Conservation (phyloP, 2,888 invertebrate genomes). For the Automeris io region DNA sequence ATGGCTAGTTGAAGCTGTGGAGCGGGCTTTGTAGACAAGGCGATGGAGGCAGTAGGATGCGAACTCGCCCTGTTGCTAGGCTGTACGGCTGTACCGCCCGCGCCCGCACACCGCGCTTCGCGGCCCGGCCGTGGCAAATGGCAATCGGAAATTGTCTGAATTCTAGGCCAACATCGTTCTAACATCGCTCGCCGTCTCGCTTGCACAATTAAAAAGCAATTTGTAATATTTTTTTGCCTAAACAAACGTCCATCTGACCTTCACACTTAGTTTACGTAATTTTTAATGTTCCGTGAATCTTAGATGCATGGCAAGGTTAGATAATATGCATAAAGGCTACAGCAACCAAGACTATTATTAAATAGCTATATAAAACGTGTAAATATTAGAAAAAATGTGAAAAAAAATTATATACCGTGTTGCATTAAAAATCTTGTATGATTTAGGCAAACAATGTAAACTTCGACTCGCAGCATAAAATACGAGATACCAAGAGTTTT, state of each 20-base stretch:
- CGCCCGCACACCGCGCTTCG: slow-evolving; percentile 17
- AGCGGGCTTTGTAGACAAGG: slow-evolving; percentile 4
- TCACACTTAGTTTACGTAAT: neutral
- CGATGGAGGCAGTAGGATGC: slow-evolving; percentile 2
- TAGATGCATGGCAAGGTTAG: neutral
- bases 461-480: too few relatives aligned
- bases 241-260: slow-evolving; percentile 1
- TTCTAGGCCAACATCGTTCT: slow-evolving; percentile 56
- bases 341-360: too few relatives aligned
- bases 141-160: slow-evolving; percentile 69
- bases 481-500: too few relatives aligned
- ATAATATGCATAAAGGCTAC: too few relatives aligned
- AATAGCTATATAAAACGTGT: too few relatives aligned
- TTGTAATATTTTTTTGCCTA: slow-evolving; percentile 7
- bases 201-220: slow-evolving; percentile 27
- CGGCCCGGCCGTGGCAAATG: slow-evolving; percentile 48
- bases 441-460: too few relatives aligned
- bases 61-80: slow-evolving; percentile 24
- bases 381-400: too few relatives aligned
- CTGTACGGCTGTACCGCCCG: slow-evolving; percentile 21
- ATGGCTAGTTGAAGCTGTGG: too few relatives aligned
- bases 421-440: too few relatives aligned
- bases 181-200: slow-evolving; percentile 42
- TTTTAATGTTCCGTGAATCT: neutral
- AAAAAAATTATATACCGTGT: too few relatives aligned